These are phyloP conservation scores for Rhingia campestris DNA, from an alignment of 2,888 invertebrate species.

Conservation along the genomic window DNA sequence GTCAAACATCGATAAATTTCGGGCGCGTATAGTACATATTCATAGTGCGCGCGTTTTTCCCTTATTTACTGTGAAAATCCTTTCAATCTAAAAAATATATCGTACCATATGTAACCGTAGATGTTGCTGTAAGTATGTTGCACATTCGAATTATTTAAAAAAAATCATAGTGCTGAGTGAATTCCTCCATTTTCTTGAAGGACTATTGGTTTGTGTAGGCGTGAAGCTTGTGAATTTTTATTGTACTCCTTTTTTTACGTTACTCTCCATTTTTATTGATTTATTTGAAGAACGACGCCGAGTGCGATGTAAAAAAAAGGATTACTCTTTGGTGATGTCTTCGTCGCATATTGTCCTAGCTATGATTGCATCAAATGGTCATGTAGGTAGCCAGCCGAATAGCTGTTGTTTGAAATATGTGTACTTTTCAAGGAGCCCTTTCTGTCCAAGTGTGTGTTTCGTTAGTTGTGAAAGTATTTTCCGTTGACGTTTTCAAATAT, in stretches of 20 bases:
- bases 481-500: slow-evolving; percentile 1
- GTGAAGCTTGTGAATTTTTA: slow-evolving; percentile 32
- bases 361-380: slow-evolving; percentile 49
- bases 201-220: slow-evolving; percentile 12
- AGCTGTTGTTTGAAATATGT: slow-evolving; percentile 10
- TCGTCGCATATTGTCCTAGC: slow-evolving; percentile 41
- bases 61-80: slow-evolving; percentile 29
- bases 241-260: slow-evolving; percentile 48
- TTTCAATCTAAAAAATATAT: slow-evolving; percentile 11
- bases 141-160: slow-evolving; percentile 12
- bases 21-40: slow-evolving; percentile 48
- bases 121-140: slow-evolving; percentile 39
- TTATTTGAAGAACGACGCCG: slow-evolving; percentile 64
- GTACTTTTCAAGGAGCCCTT: slow-evolving; percentile 39
- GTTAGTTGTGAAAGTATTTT: neutral
- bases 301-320: slow-evolving; percentile 57
- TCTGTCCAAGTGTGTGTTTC: slow-evolving; percentile 3
- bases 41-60: slow-evolving; percentile 69
- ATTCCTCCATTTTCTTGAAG: neutral
- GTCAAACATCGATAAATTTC: slow-evolving; percentile 61
- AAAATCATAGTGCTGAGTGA: neutral
- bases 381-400: slow-evolving; percentile 41
- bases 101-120: slow-evolving; percentile 63
- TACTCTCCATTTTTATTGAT: slow-evolving; percentile 71
- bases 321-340: slow-evolving; percentile 54